phyloP scores from a whole-genome alignment of 2,113 vertebrate species.

The Camarhynchus parvulus region DNA sequence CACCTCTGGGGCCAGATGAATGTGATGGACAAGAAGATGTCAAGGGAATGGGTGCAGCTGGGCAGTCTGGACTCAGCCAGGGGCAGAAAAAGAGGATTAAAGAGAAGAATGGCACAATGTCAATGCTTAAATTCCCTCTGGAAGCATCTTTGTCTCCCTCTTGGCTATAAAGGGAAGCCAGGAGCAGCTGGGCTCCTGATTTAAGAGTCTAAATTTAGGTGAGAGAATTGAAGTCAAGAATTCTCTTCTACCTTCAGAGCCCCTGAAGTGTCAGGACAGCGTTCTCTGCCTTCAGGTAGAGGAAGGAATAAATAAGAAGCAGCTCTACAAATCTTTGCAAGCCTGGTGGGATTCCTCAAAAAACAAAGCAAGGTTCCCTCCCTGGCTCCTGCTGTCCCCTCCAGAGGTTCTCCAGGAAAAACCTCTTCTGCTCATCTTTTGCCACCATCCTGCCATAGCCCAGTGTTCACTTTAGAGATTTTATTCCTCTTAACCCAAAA shows the following conservation, averaged over 20 bases:
- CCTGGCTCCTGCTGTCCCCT: not conserved
- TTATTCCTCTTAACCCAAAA: not conserved
- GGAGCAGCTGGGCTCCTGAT: not conserved
- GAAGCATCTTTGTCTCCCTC: not conserved
- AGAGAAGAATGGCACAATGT: not conserved
- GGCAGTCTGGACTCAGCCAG: not conserved
- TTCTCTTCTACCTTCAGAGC: not conserved
- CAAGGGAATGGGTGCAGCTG: not conserved
- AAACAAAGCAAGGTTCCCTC: not conserved
- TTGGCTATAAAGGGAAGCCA: not conserved
- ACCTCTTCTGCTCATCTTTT: not conserved
- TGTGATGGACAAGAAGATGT: not conserved
- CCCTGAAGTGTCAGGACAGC: not conserved
- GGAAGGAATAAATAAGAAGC: not conserved
- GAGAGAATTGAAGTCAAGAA: not conserved
- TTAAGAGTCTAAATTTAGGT: not conserved
- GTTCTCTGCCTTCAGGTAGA: not conserved
- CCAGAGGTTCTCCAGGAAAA: not conserved
- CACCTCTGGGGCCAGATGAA: not conserved
- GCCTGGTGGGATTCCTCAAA: not conserved
- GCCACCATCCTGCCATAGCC: not conserved
- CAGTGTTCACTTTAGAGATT: not conserved
- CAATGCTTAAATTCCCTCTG: not conserved
- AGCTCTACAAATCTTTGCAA: not conserved
- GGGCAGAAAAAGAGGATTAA: not conserved